Evolutionary conservation across 2,113 vertebrate species (phyloP), one percentile per base, ranked within the genome.

Genomic region (Osmerus eperlanus): DNA sequence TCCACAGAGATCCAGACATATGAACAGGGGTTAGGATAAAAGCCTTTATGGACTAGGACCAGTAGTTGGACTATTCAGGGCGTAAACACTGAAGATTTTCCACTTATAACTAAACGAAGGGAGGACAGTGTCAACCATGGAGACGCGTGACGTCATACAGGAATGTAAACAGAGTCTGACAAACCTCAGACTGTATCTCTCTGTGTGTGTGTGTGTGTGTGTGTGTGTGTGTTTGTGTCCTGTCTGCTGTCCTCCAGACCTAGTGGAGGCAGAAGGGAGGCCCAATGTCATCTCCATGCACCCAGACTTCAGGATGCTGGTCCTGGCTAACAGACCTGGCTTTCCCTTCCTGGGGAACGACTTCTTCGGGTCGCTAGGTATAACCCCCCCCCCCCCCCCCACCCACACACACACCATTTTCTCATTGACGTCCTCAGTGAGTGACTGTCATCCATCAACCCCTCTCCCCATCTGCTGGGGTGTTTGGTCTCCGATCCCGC

Each of bases 291-390:
- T 99, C 41, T 82, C 91, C 76, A 96, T 99, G 90, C 96, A 99
- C 86, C 95, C 96, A 70, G 95, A 98, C 89, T 99, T 99, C 87
- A 94, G 96, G 78, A 99, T 99, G 97, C 86, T 99, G 4, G 95
- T 98, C 65, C 87, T 99, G 75, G 97, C 97, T 28, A 99, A 99
- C 79, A 91, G 97, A 72, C 97, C 97, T 51, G 97, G 97, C 19
- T 99, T 99, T 87, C 97, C 97, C 54, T 99, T 99, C 89, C 82
- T 99, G 84, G 97, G 97, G 62, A 99, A 99, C 70, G 96, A 99
- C 85, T 99, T 99, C 80, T 99, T 97, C 80, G 95, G 96, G 67
- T 95, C 97, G 11, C 88, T 99, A 86, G 97, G 97, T 99, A 91
- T 80, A 72, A 59, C 8, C 3, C 54, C 54, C 15, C 53, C 15